Base-by-base conservation (phyloP, 2,888 invertebrate species). In the Acrobasis suavella region DNA sequence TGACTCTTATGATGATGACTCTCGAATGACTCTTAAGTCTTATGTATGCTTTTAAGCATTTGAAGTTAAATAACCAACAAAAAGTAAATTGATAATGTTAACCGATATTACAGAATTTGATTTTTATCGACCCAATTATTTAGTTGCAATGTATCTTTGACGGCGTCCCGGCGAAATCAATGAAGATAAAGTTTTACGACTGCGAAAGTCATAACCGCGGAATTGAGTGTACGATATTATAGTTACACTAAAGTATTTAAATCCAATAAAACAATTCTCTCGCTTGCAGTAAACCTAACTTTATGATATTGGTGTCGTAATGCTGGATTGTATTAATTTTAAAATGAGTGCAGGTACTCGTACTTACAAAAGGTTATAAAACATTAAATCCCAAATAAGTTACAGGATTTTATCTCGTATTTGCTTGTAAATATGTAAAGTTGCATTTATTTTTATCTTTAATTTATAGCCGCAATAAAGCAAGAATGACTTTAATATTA, bases 111-210 rank as follows among this genome's bases (percentile, higher is more conserved):
- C 15, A 50, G 50, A 55, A 55, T 62, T 60, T 62, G 59, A 66
- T 68, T 66, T 56, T 58, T 58, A 65, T 62, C 51, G 62, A 51
- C 49, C 50, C 22, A 55, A 50, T 52, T 64, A 67, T 66, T 71
- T 69, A 71, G 67, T 76, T 75, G 75, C 75, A 80, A 80, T 76
- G 77, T 80, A 71, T 67, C 80, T 80, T 82, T 79, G 77, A 75
- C 78, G 76, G 77, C 69, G 64, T 63, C 64, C 69, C 70, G 62
- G 50, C 49, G 50, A 65, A 75, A 76, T 75, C 66, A 67, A 69
- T 64, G 65, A 69, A 71, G 68, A 79, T 80, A 81, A 73, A 76
- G 39, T 67, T 81, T 85, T 77, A 84, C 71, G 83, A 80, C 73
- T 77, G 75, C 70, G 76, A 76, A 56, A 77, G 66, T 71, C 65